phyloP scores from a whole-genome alignment of 2,888 invertebrate species.

The Galerucella calmariensis region DNA sequence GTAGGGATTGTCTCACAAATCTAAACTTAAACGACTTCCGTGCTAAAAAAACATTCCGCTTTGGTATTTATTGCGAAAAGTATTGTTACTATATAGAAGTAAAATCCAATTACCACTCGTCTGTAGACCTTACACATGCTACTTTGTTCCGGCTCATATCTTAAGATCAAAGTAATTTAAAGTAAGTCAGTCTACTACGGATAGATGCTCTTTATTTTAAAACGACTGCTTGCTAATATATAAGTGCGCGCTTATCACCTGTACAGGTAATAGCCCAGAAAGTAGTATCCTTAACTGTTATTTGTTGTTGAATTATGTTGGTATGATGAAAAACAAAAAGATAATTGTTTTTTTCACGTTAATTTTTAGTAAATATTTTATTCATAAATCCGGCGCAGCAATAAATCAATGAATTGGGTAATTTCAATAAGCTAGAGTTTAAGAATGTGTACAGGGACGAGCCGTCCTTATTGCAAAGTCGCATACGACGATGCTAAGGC shows the following conservation, averaged over 20 bases:
- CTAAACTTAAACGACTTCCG: slow-evolving; percentile 2
- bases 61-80: slow-evolving; percentile 10
- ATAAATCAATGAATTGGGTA: no score
- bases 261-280: not conserved
- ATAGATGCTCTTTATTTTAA: not conserved
- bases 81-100: not conserved
- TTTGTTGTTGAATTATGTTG: not conserved
- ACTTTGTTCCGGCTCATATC: slow-evolving; percentile 14
- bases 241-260: not conserved
- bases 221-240: not conserved
- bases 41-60: slow-evolving; percentile 5
- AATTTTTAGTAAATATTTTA: not conserved
- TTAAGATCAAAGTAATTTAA: slow-evolving; percentile 16
- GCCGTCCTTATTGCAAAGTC: no score
- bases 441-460: no score
- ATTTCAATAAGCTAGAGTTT: no score
- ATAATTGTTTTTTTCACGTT: not conserved
- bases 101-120: slow-evolving; percentile 3
- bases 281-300: not conserved
- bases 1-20: not conserved
- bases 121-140: slow-evolving; percentile 1
- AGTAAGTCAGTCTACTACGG: slow-evolving; percentile 8
- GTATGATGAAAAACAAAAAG: no score
- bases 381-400: no score
- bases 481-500: no score